Percentiles rank a stretch among this genome's conserved stretches.
Conservation (phyloP, 2,113 vertebrate species). For the Propithecus coquereli region DNA sequence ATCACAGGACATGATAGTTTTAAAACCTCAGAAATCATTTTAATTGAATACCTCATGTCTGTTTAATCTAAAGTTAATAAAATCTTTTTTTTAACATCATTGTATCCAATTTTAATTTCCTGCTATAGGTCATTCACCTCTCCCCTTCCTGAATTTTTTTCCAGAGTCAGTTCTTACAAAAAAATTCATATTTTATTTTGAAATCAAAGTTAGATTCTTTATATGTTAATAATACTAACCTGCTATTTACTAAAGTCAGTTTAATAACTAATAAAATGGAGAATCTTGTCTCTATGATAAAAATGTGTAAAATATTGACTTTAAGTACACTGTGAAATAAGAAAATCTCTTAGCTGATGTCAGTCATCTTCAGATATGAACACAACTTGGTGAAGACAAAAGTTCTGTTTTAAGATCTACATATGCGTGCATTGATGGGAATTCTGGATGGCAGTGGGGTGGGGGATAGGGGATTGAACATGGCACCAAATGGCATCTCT, state of each 20-base stretch:
- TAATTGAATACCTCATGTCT: conserved; percentile 72
- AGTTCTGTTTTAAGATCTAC: neutral
- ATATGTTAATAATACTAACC: neutral
- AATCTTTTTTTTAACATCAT: conserved; percentile 62
- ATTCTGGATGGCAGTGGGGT: neutral
- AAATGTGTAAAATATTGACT: neutral
- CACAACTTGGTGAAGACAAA: neutral
- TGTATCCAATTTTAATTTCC: conserved; percentile 77
- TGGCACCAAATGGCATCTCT: neutral
- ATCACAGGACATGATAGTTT: conserved; percentile 71
- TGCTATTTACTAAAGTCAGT: conserved; percentile 39
- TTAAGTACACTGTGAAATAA: conserved; percentile 28
- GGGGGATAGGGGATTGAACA: neutral
- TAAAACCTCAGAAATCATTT: conserved; percentile 78
- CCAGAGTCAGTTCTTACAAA: neutral
- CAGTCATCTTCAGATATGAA: neutral
- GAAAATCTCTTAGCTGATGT: neutral
- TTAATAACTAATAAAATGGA: neutral
- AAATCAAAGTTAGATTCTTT: conserved; percentile 37
- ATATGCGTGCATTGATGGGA: neutral
- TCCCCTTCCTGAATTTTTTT: neutral
- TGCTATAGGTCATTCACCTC: conserved; percentile 64
- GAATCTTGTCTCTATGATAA: neutral
- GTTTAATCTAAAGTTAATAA: conserved; percentile 76
- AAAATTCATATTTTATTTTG: conserved; percentile 41